A percentile compares a stretch with the other conserved stretches of the same genome.
Evolutionary conservation across 1,140 invertebrate genomes (phyloP).

Genomic region (Drosophila chauvacae): DNA sequence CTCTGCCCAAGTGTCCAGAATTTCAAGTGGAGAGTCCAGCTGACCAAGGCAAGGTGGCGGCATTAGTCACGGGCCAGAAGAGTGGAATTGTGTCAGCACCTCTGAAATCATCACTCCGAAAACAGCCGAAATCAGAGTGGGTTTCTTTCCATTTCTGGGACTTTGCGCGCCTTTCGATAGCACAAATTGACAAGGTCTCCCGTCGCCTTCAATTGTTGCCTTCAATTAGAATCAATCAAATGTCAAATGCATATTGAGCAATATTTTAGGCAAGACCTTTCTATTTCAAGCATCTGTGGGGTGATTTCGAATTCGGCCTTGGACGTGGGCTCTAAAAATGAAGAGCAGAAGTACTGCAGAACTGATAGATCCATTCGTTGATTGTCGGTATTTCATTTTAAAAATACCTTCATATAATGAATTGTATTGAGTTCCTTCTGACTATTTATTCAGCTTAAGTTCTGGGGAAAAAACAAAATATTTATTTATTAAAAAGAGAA

Average conservation of each 20-base stretch:
- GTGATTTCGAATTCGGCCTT: slow-evolving; percentile 17
- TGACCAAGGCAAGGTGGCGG: slow-evolving; percentile 9
- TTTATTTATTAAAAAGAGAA: too few species aligned
- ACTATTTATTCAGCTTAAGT: background rate
- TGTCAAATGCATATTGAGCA: slow-evolving; percentile 45
- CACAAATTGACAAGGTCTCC: slow-evolving; percentile 19
- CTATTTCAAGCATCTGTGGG: slow-evolving; percentile 28
- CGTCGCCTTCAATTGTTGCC: slow-evolving; percentile 28
- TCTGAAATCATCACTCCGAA: slow-evolving; percentile 44
- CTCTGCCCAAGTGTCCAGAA: slow-evolving; percentile 41
- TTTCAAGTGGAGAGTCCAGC: slow-evolving; percentile 32
- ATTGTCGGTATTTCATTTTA: background rate
- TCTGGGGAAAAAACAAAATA: background rate
- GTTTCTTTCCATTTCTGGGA: slow-evolving; percentile 39
- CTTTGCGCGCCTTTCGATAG: slow-evolving; percentile 23
- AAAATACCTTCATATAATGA: background rate
- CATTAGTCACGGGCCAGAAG: slow-evolving; percentile 39
- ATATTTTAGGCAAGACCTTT: slow-evolving; percentile 33
- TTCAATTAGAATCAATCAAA: slow-evolving; percentile 51
- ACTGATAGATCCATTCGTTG: slow-evolving; percentile 9
- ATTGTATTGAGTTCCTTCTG: background rate
- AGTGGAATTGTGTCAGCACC: slow-evolving; percentile 26
- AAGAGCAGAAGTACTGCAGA: background rate
- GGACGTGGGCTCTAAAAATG: background rate
- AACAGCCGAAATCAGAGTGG: slow-evolving; percentile 35